Conservation (phyloP, 2,113 vertebrate genomes). For the Caloenas nicobarica region DNA sequence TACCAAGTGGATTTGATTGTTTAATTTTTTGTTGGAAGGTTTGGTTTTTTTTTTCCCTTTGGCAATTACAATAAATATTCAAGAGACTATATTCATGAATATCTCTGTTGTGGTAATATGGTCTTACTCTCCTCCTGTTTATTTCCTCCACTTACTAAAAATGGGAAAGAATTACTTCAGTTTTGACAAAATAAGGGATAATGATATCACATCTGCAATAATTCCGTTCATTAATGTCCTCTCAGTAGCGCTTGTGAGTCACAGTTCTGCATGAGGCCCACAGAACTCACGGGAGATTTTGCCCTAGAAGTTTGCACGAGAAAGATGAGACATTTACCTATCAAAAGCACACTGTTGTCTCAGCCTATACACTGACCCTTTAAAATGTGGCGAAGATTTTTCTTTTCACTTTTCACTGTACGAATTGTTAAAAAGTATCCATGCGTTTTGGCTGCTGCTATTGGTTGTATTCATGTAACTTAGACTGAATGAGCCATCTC, state of each 20-base stretch:
- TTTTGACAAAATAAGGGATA: background rate
- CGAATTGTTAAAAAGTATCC: background rate
- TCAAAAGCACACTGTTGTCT: background rate
- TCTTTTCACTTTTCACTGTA: background rate
- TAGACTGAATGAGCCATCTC: background rate
- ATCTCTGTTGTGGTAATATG: conserved; percentile 24
- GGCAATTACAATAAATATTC: conserved; percentile 86
- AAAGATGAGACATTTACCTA: background rate
- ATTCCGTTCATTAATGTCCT: background rate
- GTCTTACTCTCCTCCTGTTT: background rate
- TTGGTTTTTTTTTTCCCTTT: conserved; percentile 72
- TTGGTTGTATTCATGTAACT: background rate
- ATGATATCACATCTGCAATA: background rate
- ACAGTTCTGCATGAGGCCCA: background rate
- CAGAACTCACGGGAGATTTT: background rate
- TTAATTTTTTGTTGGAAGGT: conserved; percentile 57
- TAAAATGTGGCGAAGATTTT: background rate
- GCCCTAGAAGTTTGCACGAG: background rate
- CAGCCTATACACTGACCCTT: background rate
- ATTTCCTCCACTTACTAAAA: background rate
- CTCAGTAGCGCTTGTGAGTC: background rate
- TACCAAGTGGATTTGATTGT: conserved; percentile 69
- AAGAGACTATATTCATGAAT: conserved; percentile 79
- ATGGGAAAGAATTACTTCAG: background rate
- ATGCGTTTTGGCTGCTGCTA: background rate